Percentiles rank a stretch among this genome's conserved stretches.
Evolutionary conservation across 2,888 invertebrate species (phyloP).

Genomic region (Sthenelais limicola): DNA sequence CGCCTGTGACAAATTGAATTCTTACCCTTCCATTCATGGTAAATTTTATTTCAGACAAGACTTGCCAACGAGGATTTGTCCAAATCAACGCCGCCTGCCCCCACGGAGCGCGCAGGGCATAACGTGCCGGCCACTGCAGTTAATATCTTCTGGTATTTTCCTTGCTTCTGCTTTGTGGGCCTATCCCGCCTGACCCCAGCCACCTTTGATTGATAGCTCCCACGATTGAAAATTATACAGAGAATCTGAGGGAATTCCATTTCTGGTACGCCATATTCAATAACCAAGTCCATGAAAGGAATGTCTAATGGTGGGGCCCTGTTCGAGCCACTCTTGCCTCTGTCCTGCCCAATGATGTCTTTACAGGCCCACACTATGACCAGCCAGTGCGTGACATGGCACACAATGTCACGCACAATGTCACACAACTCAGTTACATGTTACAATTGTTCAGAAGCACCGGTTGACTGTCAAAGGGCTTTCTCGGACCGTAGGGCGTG

Average conservation of each 20-base stretch:
- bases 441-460: conserved; percentile 20
- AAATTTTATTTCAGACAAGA: conserved; percentile 30
- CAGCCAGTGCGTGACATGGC: conserved; percentile 24
- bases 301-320: conserved; percentile 10
- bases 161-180: neutral
- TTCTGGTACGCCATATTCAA: conserved; percentile 3
- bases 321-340: too few relatives aligned
- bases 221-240: conserved; percentile 37
- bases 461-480: neutral
- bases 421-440: conserved; percentile 35
- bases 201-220: conserved; percentile 28
- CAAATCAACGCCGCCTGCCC: neutral
- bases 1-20: neutral
- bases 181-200: neutral
- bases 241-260: conserved; percentile 12
- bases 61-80: conserved; percentile 17
- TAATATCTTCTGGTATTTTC: neutral
- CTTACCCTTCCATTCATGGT: conserved; percentile 18
- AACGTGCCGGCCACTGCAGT: neutral
- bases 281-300: conserved; percentile 2
- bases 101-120: neutral
- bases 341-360: too few relatives aligned
- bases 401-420: too few relatives aligned
- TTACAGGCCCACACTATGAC: too few relatives aligned
- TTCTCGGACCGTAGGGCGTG: neutral